Percentiles rank a stretch among this genome's conserved stretches.
phyloP scores from a whole-genome alignment of 1,140 invertebrate species.

The Laupala kohalensis region DNA sequence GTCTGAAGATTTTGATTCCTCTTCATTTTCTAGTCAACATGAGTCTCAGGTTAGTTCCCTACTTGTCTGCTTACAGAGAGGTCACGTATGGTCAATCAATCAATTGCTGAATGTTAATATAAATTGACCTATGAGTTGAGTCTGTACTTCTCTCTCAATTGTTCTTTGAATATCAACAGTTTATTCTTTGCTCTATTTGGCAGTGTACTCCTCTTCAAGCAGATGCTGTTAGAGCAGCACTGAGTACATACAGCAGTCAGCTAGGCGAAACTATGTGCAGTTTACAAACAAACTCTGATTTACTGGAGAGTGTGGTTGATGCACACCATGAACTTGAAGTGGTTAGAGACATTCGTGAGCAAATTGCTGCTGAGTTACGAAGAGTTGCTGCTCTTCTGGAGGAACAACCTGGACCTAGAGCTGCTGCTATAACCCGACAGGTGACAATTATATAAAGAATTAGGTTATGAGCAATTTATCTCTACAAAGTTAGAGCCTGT shows the following conservation, averaged over 20 bases:
- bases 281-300: neutral
- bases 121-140: too few species aligned
- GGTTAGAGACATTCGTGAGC: neutral
- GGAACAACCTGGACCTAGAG: neutral
- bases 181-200: neutral
- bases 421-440: slow-evolving; percentile 2
- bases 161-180: too few species aligned
- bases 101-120: too few species aligned
- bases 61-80: too few species aligned
- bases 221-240: neutral
- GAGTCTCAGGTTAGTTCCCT: neutral
- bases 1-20: neutral
- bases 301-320: neutral
- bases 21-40: neutral
- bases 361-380: slow-evolving; percentile 7
- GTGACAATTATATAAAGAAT: too few species aligned
- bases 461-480: too few species aligned
- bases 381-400: neutral
- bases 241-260: slow-evolving; percentile 2
- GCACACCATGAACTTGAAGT: neutral
- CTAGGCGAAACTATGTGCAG: neutral
- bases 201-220: neutral
- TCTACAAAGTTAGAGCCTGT: too few species aligned
- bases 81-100: too few species aligned
- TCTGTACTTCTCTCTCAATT: too few species aligned